Conservation (phyloP, 2,888 invertebrate species). For the Galeopsomyia nigrocyanea region DNA sequence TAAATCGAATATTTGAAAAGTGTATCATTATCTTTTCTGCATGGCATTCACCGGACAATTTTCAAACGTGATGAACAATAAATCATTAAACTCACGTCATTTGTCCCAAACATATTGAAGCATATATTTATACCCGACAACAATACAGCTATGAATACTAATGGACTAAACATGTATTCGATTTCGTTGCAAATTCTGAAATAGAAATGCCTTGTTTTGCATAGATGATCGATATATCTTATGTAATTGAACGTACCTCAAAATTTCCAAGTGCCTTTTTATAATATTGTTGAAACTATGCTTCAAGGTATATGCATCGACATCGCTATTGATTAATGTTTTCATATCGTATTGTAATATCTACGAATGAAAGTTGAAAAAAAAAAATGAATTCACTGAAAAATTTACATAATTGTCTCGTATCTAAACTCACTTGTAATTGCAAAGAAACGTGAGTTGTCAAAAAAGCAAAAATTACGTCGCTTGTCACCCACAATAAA, state of each 20-base stretch:
- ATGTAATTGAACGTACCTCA: conserved; percentile 14
- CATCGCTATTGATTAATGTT: conserved; percentile 4
- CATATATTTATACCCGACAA: too few relatives aligned
- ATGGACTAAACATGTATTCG: too few relatives aligned
- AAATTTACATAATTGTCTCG: too few relatives aligned
- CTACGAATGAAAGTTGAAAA: conserved; percentile 3
- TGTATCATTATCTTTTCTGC: too few relatives aligned
- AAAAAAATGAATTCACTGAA: too few relatives aligned
- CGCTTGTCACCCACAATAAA: conserved; percentile 12
- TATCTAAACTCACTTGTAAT: not conserved
- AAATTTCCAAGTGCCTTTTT: conserved; percentile 8
- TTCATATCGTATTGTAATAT: conserved; percentile 16
- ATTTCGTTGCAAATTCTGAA: too few relatives aligned
- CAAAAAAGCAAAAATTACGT: conserved; percentile 15
- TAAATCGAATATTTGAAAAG: not conserved
- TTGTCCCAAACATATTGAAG: too few relatives aligned
- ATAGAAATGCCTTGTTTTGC: not conserved
- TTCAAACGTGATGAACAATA: too few relatives aligned
- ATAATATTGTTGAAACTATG: conserved; percentile 1
- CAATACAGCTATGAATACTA: too few relatives aligned
- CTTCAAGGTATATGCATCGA: not conserved
- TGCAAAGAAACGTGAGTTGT: conserved; percentile 18
- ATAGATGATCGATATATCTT: too few relatives aligned
- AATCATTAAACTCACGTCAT: too few relatives aligned
- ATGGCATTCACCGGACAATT: too few relatives aligned